phyloP scores from a whole-genome alignment of 2,888 invertebrate species.

The Eutolmus rufibarbis region DNA sequence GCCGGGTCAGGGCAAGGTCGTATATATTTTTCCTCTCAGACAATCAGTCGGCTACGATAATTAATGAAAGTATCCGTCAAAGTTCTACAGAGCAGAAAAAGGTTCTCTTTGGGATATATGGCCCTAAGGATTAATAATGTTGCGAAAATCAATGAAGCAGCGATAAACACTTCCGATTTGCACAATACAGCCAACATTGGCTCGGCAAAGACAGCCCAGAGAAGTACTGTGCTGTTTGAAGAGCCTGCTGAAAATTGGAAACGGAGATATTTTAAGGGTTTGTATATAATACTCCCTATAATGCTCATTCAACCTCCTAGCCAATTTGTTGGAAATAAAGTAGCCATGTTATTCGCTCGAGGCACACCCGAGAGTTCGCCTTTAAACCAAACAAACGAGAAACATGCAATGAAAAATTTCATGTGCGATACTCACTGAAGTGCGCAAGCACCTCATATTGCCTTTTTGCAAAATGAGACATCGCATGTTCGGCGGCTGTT shows the following conservation, averaged over 20 bases:
- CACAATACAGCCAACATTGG: not conserved
- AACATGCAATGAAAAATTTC: not conserved
- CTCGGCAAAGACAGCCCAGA: not conserved
- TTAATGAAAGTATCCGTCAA: constrained; percentile 21
- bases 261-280: not conserved
- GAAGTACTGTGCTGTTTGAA: not conserved
- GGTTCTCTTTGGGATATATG: not conserved
- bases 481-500: not conserved
- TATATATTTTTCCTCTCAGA: not conserved
- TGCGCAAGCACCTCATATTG: not conserved
- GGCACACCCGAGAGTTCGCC: not conserved
- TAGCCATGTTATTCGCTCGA: not conserved
- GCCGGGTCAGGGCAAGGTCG: not conserved
- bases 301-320: not conserved
- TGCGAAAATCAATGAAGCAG: not conserved
- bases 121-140: constrained; percentile 10
- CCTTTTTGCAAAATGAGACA: not conserved
- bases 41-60: constrained; percentile 3
- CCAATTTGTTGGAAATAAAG: not conserved
- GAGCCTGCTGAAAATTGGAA: not conserved
- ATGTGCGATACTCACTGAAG: not conserved
- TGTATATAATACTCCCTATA: not conserved
- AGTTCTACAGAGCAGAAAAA: constrained; percentile 13
- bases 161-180: constrained; percentile 11
- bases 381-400: not conserved